Percentiles rank a stretch among this genome's conserved stretches.
phyloP scores from a whole-genome alignment of 2,113 vertebrate genomes.

The Casuarius casuarius region DNA sequence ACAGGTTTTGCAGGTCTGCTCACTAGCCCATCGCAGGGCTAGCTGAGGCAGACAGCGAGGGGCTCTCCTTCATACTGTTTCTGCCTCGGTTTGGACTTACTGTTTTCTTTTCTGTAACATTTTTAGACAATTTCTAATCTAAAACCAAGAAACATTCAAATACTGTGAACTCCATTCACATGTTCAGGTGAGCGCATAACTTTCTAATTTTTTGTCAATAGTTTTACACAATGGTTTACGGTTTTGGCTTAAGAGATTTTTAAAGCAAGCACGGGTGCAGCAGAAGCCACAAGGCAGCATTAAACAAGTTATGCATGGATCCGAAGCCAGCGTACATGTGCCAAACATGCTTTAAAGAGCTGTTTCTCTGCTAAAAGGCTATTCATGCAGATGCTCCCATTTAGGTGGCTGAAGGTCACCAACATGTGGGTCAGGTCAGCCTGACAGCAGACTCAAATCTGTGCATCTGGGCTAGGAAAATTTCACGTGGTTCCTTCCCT shows the following conservation, averaged over 20 bases:
- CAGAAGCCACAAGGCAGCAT: neutral
- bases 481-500: neutral
- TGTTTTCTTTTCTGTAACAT: neutral
- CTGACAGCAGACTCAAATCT: neutral
- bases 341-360: neutral
- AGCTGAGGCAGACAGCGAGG: neutral
- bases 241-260: neutral
- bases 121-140: neutral
- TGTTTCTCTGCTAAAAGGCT: neutral
- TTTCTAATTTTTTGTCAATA: neutral
- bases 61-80: neutral
- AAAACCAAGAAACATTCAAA: neutral
- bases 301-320: neutral
- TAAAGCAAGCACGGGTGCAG: neutral
- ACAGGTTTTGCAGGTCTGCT: neutral
- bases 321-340: neutral
- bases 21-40: neutral
- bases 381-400: neutral
- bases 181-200: neutral
- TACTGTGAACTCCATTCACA: neutral
- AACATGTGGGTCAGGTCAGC: slow-evolving; percentile 2
- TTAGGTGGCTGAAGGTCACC: neutral
- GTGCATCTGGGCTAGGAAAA: neutral
- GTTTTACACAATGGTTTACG: neutral
- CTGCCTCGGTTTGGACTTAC: neutral